Conservation (phyloP, 2,797 vertebrate species). For the Mormyrus hasselquistii region DNA sequence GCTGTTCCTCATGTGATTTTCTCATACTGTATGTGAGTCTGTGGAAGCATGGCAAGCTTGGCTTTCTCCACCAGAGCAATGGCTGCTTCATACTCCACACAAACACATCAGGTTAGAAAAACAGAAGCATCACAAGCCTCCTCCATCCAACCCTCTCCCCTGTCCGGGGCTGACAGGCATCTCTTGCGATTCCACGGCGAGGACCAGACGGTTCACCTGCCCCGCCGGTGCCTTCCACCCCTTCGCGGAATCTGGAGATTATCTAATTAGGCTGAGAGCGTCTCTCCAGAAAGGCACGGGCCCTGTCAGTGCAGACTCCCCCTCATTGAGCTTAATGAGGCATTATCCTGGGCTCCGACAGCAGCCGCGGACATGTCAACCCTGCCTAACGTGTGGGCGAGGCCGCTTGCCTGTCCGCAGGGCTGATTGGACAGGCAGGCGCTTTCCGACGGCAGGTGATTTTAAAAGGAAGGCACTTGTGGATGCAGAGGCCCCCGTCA, state of each 20-base stretch:
- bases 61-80: not conserved
- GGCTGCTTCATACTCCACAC: not conserved
- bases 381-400: constrained; percentile 17
- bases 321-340: constrained; percentile 25
- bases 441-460: constrained; percentile 8
- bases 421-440: constrained; percentile 17
- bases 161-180: not conserved
- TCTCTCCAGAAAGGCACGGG: constrained; percentile 7
- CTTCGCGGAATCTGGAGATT: constrained; percentile 10
- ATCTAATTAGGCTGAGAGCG: constrained; percentile 24
- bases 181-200: not conserved
- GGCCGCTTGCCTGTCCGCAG: constrained; percentile 3
- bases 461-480: constrained; percentile 11
- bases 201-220: constrained; percentile 12
- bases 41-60: not conserved
- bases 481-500: not conserved
- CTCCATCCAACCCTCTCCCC: constrained; percentile 3
- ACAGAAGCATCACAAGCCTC: not conserved
- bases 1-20: not conserved
- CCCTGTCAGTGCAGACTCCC: constrained; percentile 19
- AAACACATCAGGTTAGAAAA: not conserved
- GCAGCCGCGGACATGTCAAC: constrained; percentile 20
- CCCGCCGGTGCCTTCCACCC: not conserved
- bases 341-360: constrained; percentile 22
- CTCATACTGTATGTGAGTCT: not conserved